phyloP scores from a whole-genome alignment of 2,113 vertebrate genomes.

The Piprites chloris region DNA sequence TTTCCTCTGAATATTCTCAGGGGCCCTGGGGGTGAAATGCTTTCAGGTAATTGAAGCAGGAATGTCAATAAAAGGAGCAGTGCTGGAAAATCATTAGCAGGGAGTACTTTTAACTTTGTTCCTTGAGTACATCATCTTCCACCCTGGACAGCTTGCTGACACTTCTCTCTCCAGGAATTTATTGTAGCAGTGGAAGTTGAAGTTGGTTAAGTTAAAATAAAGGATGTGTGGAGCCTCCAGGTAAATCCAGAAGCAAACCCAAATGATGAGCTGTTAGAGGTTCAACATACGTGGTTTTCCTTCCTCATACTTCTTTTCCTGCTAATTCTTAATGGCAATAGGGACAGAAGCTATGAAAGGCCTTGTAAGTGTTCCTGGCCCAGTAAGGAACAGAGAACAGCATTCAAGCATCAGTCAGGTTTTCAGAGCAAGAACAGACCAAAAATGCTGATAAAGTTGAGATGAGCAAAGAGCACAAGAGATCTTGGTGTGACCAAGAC shows the following conservation, averaged over 20 bases:
- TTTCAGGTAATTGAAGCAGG: neutral
- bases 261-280: neutral
- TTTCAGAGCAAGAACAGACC: neutral
- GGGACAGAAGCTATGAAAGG: neutral
- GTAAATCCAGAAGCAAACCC: neutral
- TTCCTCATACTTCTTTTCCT: neutral
- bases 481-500: neutral
- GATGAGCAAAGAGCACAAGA: neutral
- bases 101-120: slow-evolving; percentile 1
- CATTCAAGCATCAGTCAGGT: neutral
- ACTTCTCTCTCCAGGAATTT: neutral
- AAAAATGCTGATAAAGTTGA: neutral
- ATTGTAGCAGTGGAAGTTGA: neutral
- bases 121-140: neutral
- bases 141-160: neutral
- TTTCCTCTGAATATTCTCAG: slow-evolving; percentile 2
- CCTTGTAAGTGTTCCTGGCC: neutral
- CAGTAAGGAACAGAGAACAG: neutral
- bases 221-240: neutral
- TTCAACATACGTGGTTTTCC: neutral
- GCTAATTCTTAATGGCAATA: neutral
- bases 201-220: neutral
- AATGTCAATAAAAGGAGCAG: neutral
- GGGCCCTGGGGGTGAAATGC: neutral
- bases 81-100: neutral